Evolutionary conservation across 2,113 vertebrate genomes (phyloP), one percentile per base, ranked within the genome.

Genomic region (Desmodus rotundus): DNA sequence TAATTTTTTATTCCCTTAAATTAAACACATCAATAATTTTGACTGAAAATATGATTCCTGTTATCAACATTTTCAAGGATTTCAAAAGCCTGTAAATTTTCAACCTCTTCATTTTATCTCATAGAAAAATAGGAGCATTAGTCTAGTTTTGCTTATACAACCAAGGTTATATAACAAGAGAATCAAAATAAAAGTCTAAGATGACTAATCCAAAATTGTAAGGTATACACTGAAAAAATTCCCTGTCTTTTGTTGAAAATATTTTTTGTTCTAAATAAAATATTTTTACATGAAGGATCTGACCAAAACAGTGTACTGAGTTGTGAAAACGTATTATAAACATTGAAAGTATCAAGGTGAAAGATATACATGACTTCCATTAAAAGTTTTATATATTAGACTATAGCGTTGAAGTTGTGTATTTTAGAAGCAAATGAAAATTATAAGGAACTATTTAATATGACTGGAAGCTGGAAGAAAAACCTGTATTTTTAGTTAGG

Each of bases 251-350:
- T 43, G 11, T 87, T 47, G 86, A 97, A 90, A 97, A 73, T 93
- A 96, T 96, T 92, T 93, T 96, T 83, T 96, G 85, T 94, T 73
- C 88, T 97, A 96, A 96, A 87, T 61, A 97, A 97, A 97, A 94
- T 90, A 93, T 88, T 97, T 94, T 83, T 92, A 87, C 78, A 73
- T 92, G 68, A 93, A 84, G 54, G 68, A 81, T 73, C 65, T 93
- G 96, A 96, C 54, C 41, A 93, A 97, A 97, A 83, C 5, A 81
- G n/a, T 73, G 4, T 38, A 78, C 1, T 88, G 36, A 94, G 63
- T 76, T 96, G 47, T 56, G 94, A 90, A 68, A 93, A 92, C 5
- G 5, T 43, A 80, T 80, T 95, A 92, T 65, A 96, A 97, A 97
- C 85, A 94, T 19, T 91, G 47, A 94, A 96, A 96, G 52, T 91